Conservation (phyloP, 2,888 invertebrate genomes). For the Eilema caniola region DNA sequence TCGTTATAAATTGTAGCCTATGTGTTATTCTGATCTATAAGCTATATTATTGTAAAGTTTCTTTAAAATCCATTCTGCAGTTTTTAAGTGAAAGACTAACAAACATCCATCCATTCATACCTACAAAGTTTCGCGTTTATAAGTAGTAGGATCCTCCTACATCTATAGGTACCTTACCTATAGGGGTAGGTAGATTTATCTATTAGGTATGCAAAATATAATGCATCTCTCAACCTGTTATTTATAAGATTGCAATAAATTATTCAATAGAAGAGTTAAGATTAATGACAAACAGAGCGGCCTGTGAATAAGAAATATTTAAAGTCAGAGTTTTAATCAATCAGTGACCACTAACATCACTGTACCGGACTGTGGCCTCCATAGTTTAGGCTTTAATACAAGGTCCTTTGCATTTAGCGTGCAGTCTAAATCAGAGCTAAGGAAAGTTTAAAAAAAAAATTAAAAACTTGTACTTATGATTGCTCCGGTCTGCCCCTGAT, state of each 20-base stretch:
- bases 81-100: too few species aligned
- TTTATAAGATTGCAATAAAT: background rate
- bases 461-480: too few species aligned
- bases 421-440: background rate
- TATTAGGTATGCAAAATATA: background rate
- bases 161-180: too few species aligned
- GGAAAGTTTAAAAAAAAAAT: background rate
- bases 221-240: background rate
- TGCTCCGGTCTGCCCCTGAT: too few species aligned
- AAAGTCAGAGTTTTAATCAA: background rate
- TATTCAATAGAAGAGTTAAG: background rate
- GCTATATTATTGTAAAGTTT: too few species aligned
- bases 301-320: background rate
- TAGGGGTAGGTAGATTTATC: background rate
- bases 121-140: too few species aligned
- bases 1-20: too few species aligned
- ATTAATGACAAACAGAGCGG: slow-evolving; percentile 1
- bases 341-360: background rate
- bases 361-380: background rate
- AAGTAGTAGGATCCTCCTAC: too few species aligned
- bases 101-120: too few species aligned
- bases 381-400: background rate
- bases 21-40: too few species aligned
- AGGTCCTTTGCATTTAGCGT: background rate
- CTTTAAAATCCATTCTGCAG: too few species aligned